phyloP scores from a whole-genome alignment of 2,888 invertebrate species.

The Melipona beecheii region DNA sequence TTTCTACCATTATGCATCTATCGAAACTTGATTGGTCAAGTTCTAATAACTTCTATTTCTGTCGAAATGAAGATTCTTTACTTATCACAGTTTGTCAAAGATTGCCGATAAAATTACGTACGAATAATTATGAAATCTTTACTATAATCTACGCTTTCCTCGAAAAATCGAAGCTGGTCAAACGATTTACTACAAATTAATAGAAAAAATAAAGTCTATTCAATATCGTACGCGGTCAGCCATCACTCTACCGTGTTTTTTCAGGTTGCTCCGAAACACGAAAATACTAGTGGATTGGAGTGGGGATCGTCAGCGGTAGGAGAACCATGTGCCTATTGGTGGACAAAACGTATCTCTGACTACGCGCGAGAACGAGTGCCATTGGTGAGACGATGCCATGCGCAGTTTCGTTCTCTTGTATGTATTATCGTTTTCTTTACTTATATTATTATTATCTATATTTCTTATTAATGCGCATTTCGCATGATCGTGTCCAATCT shows the following conservation, averaged over 20 bases:
- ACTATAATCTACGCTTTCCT: not conserved
- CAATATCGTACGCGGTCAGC: slow-evolving; percentile 15
- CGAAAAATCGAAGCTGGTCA: not conserved
- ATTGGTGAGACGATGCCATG: not conserved
- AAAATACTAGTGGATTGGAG: slow-evolving; percentile 50
- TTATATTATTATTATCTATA: no score
- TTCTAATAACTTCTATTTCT: not conserved
- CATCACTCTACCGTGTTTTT: slow-evolving; percentile 20
- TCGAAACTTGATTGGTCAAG: not conserved
- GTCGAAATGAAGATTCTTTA: not conserved
- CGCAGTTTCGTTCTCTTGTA: not conserved
- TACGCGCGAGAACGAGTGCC: no score
- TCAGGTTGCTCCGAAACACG: slow-evolving; percentile 22
- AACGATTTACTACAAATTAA: not conserved
- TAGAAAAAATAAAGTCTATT: not conserved
- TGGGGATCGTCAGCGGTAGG: slow-evolving; percentile 36
- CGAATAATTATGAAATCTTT: not conserved
- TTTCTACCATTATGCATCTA: not conserved
- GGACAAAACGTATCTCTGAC: no score
- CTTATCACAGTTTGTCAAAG: not conserved
- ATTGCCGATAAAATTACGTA: not conserved
- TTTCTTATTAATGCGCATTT: no score
- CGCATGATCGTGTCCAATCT: no score
- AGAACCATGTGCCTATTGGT: slow-evolving; percentile 28
- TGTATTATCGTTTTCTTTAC: not conserved